These are phyloP conservation scores for Homalodisca vitripennis DNA, from an alignment of 1,140 invertebrate genomes.

Conservation along the genomic window DNA sequence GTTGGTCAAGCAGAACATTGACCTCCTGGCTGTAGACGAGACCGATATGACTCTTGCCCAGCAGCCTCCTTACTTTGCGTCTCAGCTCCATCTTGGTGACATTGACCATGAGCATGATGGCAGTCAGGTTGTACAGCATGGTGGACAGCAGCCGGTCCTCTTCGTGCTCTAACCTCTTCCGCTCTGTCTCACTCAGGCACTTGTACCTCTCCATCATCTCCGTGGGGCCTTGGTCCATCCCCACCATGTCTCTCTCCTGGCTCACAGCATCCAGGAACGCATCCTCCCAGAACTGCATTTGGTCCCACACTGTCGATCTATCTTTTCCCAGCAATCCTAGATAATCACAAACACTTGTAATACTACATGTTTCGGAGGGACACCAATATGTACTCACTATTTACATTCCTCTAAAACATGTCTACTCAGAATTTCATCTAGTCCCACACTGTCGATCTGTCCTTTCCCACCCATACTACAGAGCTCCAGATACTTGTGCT, in stretches of 20 bases:
- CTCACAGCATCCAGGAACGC: constrained; percentile 98
- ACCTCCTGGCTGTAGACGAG: constrained; percentile 97
- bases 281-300: constrained; percentile 99
- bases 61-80: constrained; percentile 87
- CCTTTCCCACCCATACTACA: constrained; percentile 58
- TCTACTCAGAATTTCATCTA: constrained; percentile 99
- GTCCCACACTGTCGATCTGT: constrained; percentile 92
- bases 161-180: constrained; percentile 95
- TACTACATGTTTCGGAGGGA: no score
- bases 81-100: constrained; percentile 84
- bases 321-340: constrained; percentile 61
- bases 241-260: constrained; percentile 98
- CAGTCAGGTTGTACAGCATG: constrained; percentile 94
- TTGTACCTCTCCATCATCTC: constrained; percentile 99
- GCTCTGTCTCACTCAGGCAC: constrained; percentile 88
- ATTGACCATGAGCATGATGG: constrained; percentile 94
- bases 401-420: constrained; percentile 96
- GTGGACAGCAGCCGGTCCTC: constrained; percentile 96
- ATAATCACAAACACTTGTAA: constrained; percentile 11
- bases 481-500: neutral
- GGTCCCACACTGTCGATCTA: constrained; percentile 92
- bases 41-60: constrained; percentile 98
- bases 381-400: constrained; percentile 97
- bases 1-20: constrained; percentile 93
- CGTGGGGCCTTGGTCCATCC: constrained; percentile 98